Evolutionary conservation across 2,888 invertebrate species (phyloP).

Genomic region (Abrostola triplasia): DNA sequence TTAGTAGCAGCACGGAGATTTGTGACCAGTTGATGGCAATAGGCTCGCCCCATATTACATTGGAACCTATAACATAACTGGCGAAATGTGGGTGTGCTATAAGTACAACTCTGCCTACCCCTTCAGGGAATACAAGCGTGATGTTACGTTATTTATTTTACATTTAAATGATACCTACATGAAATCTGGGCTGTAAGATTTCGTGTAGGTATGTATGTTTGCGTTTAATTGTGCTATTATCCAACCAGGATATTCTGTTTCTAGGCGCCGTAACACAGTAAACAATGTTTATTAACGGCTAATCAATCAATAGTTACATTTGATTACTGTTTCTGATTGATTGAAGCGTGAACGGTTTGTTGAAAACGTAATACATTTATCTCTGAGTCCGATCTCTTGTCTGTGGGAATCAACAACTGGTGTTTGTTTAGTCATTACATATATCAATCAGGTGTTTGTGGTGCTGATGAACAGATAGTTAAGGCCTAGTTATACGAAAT

Average conservation of each 20-base stretch:
- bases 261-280: background rate
- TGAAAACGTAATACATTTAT: slow-evolving; percentile 6
- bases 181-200: too few species aligned
- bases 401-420: slow-evolving; percentile 14
- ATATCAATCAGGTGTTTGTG: slow-evolving; percentile 1
- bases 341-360: slow-evolving; percentile 27
- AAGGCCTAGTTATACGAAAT: too few species aligned
- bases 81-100: too few species aligned
- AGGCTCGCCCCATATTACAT: too few species aligned
- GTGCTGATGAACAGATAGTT: background rate
- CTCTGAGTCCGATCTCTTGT: background rate
- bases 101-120: too few species aligned
- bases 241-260: too few species aligned
- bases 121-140: too few species aligned
- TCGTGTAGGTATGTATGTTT: background rate
- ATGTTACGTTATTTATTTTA: too few species aligned
- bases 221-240: background rate
- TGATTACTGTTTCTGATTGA: slow-evolving; percentile 39
- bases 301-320: slow-evolving; percentile 28
- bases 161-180: too few species aligned
- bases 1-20: too few species aligned
- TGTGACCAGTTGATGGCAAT: too few species aligned
- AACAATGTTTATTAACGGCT: slow-evolving; percentile 18
- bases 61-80: too few species aligned
- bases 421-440: slow-evolving; percentile 16